A percentile compares a stretch with the other conserved stretches of the same genome.
phyloP scores from a whole-genome alignment of 2,888 invertebrate genomes.

The Nematopogon swammerdamellus region DNA sequence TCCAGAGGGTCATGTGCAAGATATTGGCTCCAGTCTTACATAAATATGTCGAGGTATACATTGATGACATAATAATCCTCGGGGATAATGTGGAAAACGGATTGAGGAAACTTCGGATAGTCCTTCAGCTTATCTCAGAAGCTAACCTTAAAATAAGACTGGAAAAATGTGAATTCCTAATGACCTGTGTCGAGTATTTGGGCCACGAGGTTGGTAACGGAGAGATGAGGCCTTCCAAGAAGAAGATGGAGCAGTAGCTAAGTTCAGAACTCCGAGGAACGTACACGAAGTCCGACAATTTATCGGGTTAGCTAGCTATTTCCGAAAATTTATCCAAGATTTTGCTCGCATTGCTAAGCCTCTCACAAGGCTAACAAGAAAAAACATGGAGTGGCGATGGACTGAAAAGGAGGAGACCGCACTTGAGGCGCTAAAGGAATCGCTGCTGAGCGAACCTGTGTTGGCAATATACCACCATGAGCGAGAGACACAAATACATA shows the following conservation, averaged over 20 bases:
- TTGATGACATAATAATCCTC: constrained; percentile 10
- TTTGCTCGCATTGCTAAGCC: constrained; percentile 9
- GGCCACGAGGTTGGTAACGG: constrained; percentile 5
- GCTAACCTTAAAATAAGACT: constrained; percentile 5
- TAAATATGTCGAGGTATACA: constrained; percentile 9
- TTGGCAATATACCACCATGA: constrained; percentile 3
- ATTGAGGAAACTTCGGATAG: constrained; percentile 1
- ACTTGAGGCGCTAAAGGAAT: constrained; percentile 1
- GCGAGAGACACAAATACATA: constrained; percentile 7
- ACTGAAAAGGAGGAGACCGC: constrained; percentile 4
- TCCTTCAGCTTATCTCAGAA: constrained; percentile 2
- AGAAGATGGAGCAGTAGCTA: constrained; percentile 3
- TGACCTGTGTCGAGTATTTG: constrained; percentile 4
- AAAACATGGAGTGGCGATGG: constrained; percentile 5
- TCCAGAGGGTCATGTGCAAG: constrained; percentile 9
- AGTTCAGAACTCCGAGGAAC: constrained; percentile 7
- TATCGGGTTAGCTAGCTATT: constrained; percentile 10
- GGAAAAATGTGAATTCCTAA: constrained; percentile 6
- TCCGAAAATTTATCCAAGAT: constrained; percentile 9
- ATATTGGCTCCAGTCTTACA: constrained; percentile 6
- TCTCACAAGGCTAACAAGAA: constrained; percentile 7
- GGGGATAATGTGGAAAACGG: constrained; percentile 5
- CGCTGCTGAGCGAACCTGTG: background rate
- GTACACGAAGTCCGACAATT: constrained; percentile 11
- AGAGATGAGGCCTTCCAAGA: constrained; percentile 2